Evolutionary conservation across 2,113 vertebrate species (phyloP), one percentile per base, ranked within the genome.

Genomic region (Alaudala cheleensis): DNA sequence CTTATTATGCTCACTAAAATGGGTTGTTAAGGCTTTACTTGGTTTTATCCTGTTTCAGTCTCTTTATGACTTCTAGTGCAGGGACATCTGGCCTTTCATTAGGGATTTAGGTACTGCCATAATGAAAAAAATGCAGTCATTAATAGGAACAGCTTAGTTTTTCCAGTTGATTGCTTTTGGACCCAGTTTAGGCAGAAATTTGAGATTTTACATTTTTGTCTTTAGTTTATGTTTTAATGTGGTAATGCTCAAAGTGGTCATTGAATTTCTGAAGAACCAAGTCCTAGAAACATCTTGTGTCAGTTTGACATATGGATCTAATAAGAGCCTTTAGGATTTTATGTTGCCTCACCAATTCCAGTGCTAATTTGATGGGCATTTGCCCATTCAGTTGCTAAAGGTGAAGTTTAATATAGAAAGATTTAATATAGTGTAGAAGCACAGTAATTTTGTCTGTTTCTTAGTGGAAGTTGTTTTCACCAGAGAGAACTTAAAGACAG

Each of bases 11-110:
- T 92, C 71, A 57, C 49, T 86, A 18, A 93, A 96, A 81, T 12
- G 39, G 58, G 47, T 88, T 85, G 79, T 97, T 93, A 93, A 90
- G 47, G 20, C 85, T 90, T 91, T 60, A 39, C 39, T 93, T 87
- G 9, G 13, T 87, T 93, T 89, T 79, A 60, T 67, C 65, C n/a
- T 67, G 21, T 95, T 87, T 90, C n/a, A 53, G 23, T 42, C 54
- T 70, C 31, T 94, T 92, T 92, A 81, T 1, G 24, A 61, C 88
- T 90, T 64, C 7, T 39, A 47, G 51, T 37, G 39, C 76, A 16
- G 56, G 66, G 71, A 51, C 82, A 81, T 90, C 82, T 5, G 11
- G 76, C 79, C 44, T 74, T 70, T 88, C 34, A 28, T 81, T 54
- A n/a, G 29, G 58, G 29, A 22, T 83, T 83, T 81, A 47, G 39